Base-by-base conservation (phyloP, 2,113 vertebrate species). In the Edolisoma coerulescens region DNA sequence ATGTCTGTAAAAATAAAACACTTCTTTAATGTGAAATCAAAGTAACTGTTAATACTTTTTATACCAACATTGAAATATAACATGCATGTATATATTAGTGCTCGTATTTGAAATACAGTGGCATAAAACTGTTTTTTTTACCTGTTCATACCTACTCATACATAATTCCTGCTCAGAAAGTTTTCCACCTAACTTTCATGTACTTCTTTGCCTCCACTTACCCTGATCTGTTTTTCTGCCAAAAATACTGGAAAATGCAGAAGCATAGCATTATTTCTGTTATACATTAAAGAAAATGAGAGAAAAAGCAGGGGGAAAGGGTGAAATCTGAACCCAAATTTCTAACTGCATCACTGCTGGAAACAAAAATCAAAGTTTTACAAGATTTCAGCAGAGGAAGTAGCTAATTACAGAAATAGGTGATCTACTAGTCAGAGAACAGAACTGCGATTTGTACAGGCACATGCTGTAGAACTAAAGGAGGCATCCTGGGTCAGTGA, bases 401-500 rank as follows among this genome's bases (percentile, higher is more conserved):
- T 23, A 54, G 80, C 70, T 94, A 76, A 79, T 69, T 67, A 86
- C 32, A 78, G 68, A 84, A 88, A 68, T 2, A 89, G 64, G 71
- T 93, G 86, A 90, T 84, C 75, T 88, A 39, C 61, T 50, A 53
- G 24, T 82, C 56, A 1, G 3, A 85, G 73, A 54, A 75, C 33
- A 89, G 87, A 91, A 63, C 53, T 84, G 49, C 2, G 6, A 79
- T 87, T 88, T 85, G 71, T 80, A 45, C 18, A 57, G 85, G 82
- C 92, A 93, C 79, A 96, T 90, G 67, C 82, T 83, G 82, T 45
- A 92, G 63, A 90, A 88, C 94, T 73, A 83, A 67, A 90, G 50
- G 67, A 95, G 83, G 83, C 83, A 94, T 90, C 82, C 71, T 94
- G 95, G 96, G 95, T 95, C 96, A 96, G 59, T 94, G 88, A 94